These are phyloP conservation scores for Chelon auratus DNA, from an alignment of 2,797 vertebrate genomes.

Conservation along the genomic window DNA sequence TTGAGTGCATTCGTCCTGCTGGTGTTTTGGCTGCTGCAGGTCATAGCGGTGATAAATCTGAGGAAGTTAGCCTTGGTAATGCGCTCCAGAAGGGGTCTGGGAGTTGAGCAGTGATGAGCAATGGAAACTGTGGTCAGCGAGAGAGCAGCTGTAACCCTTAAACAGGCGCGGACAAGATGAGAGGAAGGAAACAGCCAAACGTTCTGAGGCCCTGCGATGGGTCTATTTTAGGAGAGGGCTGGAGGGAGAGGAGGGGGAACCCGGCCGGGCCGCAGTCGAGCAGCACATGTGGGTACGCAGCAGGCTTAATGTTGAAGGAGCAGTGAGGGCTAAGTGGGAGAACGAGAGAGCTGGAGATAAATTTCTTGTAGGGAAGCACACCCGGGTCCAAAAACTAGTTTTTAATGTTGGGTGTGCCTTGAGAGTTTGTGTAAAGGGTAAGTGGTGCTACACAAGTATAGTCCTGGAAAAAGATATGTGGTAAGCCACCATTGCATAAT, in stretches of 20 bases:
- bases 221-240: slow-evolving; percentile 79
- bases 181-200: slow-evolving; percentile 79
- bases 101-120: slow-evolving; percentile 82
- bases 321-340: slow-evolving; percentile 60
- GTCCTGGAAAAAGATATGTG: slow-evolving; percentile 69
- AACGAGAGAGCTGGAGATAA: slow-evolving; percentile 58
- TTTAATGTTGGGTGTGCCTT: slow-evolving; percentile 75
- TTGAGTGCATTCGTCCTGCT: slow-evolving; percentile 50
- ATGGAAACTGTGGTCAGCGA: slow-evolving; percentile 82
- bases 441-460: slow-evolving; percentile 62
- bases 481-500: slow-evolving; percentile 73
- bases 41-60: slow-evolving; percentile 79
- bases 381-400: slow-evolving; percentile 63
- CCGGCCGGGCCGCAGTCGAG: slow-evolving; percentile 54
- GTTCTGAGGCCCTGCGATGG: slow-evolving; percentile 75
- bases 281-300: slow-evolving; percentile 72
- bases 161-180: slow-evolving; percentile 78
- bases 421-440: slow-evolving; percentile 68
- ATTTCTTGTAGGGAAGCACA: slow-evolving; percentile 60
- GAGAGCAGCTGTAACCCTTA: slow-evolving; percentile 80
- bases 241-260: slow-evolving; percentile 42
- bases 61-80: slow-evolving; percentile 80
- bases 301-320: slow-evolving; percentile 57
- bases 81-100: slow-evolving; percentile 79
- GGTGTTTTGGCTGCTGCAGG: slow-evolving; percentile 77